These are phyloP conservation scores for Prunella strophiata DNA, from an alignment of 2,797 vertebrate species.

Conservation along the genomic window DNA sequence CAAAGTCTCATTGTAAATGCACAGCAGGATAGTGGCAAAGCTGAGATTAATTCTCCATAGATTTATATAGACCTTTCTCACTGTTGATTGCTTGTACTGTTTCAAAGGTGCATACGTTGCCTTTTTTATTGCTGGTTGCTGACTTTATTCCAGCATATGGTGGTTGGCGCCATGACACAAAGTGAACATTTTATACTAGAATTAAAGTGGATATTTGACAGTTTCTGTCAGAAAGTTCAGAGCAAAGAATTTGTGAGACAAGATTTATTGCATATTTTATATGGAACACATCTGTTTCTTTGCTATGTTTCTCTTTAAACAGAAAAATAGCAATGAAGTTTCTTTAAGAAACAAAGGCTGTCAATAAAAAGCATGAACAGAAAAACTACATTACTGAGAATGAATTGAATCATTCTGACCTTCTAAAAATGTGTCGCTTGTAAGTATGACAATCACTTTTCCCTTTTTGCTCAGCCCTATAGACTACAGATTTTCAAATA, in stretches of 20 bases:
- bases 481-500: not conserved
- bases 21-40: conserved; percentile 81
- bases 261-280: conserved; percentile 83
- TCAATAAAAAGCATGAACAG: conserved; percentile 67
- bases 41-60: conserved; percentile 80
- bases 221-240: conserved; percentile 82
- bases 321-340: conserved; percentile 71
- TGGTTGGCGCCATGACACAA: conserved; percentile 80
- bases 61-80: conserved; percentile 79
- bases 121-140: conserved; percentile 78
- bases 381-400: conserved; percentile 48
- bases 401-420: conserved; percentile 40
- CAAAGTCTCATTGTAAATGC: conserved; percentile 75
- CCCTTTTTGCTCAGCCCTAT: not conserved
- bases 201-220: conserved; percentile 83
- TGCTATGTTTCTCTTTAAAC: conserved; percentile 75
- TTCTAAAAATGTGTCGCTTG: conserved; percentile 31
- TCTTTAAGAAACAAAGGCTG: conserved; percentile 76
- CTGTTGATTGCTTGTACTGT: conserved; percentile 76
- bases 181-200: conserved; percentile 82
- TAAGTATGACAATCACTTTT: conserved; percentile 12
- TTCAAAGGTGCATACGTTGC: conserved; percentile 78
- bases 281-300: conserved; percentile 82
- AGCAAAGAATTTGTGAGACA: conserved; percentile 81
- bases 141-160: conserved; percentile 81